phyloP scores from a whole-genome alignment of 2,888 invertebrate species.

The Perdita meconis region DNA sequence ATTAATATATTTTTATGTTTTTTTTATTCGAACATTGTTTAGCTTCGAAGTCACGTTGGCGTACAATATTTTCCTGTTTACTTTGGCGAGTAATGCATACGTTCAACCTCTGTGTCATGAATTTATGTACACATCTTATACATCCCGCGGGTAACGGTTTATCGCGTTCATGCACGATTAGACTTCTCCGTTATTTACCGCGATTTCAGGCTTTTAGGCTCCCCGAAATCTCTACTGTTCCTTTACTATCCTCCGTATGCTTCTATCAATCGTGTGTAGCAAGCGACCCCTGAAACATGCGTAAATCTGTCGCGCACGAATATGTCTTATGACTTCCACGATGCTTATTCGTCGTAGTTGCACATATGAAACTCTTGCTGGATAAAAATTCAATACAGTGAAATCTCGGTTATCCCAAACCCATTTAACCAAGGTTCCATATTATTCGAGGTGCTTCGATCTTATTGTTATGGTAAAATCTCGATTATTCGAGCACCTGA shows the following conservation, averaged over 20 bases:
- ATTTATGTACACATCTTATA: slow-evolving; percentile 43
- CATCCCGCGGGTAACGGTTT: slow-evolving; percentile 78
- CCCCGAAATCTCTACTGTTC: background rate
- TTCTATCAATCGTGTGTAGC: slow-evolving; percentile 38
- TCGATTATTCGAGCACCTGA: too few relatives aligned
- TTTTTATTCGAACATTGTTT: too few relatives aligned
- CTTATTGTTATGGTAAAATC: too few relatives aligned
- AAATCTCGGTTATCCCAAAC: too few relatives aligned
- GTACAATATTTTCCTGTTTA: background rate
- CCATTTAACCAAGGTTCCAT: too few relatives aligned
- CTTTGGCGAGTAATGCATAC: slow-evolving; percentile 39
- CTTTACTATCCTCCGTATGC: background rate
- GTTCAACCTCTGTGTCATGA: slow-evolving; percentile 44
- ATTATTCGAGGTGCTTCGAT: too few relatives aligned
- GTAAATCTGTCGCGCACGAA: slow-evolving; percentile 52
- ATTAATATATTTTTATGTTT: too few relatives aligned
- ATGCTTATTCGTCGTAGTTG: too few relatives aligned
- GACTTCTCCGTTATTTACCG: slow-evolving; percentile 81
- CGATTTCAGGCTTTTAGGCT: slow-evolving; percentile 62
- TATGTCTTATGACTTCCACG: slow-evolving; percentile 24
- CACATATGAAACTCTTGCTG: too few relatives aligned
- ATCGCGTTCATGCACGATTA: slow-evolving; percentile 84
- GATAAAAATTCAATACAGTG: too few relatives aligned
- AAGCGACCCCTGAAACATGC: slow-evolving; percentile 20
- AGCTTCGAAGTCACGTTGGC: too few relatives aligned